Percentiles rank a stretch among this genome's conserved stretches.
Conservation (phyloP, 92 coral and sea anemone species). For the Epizoanthus stellaris region DNA sequence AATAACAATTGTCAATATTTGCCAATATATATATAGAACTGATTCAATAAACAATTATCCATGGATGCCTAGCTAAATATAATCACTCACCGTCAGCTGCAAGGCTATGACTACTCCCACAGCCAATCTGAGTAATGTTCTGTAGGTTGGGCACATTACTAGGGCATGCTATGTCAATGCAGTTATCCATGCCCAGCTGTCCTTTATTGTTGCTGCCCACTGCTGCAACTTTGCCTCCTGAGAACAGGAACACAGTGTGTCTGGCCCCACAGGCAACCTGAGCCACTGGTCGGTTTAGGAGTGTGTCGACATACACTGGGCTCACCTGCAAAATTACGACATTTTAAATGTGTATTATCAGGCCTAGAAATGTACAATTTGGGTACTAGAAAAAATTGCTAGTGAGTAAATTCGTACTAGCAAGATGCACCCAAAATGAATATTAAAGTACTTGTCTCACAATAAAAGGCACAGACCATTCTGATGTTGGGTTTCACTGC, state of each 20-base stretch:
- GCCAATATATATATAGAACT: no score
- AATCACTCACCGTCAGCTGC: conserved; percentile 90
- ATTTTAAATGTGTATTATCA: no score
- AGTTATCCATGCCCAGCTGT: conserved; percentile 84
- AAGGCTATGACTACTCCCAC: conserved; percentile 91
- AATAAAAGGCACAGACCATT: no score
- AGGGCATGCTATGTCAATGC: conserved; percentile 73
- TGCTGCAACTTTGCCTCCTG: conserved; percentile 86
- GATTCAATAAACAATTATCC: no score
- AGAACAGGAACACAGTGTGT: conserved; percentile 87
- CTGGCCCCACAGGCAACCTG: conserved; percentile 99
- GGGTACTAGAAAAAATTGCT: no score
- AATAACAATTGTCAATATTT: no score
- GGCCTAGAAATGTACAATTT: no score
- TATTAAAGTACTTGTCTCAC: no score
- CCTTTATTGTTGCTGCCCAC: conserved; percentile 94
- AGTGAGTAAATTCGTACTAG: no score
- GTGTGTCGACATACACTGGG: conserved; percentile 90
- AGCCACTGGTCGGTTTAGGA: conserved; percentile 74
- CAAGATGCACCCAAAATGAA: no score
- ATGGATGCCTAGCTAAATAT: no score
- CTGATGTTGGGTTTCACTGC: no score
- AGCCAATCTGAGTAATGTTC: conserved; percentile 66
- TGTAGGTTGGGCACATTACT: conserved; percentile 71
- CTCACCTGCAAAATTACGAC: conserved; percentile 47